Percentiles rank a stretch among this genome's conserved stretches.
Conservation (phyloP, 2,888 invertebrate genomes). For the Drosophila austrosaltans region DNA sequence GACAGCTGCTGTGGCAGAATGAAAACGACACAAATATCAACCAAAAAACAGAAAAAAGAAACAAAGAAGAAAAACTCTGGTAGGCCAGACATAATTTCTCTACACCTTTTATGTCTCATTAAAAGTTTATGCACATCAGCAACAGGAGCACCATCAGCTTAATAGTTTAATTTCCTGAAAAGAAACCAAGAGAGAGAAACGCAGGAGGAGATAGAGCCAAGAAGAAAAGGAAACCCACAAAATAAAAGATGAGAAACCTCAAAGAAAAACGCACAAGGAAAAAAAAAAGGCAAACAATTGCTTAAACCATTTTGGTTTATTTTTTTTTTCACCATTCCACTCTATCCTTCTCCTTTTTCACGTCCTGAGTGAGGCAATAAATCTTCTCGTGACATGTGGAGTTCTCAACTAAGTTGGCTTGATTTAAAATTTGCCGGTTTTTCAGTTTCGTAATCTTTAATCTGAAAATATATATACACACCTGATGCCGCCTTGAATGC, state of each 20-base stretch:
- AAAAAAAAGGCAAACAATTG: conserved; percentile 49
- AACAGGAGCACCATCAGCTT: conserved; percentile 33
- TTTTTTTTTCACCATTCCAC: neutral
- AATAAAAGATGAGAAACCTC: conserved; percentile 20
- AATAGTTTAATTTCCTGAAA: conserved; percentile 73
- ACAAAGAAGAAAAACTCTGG: neutral
- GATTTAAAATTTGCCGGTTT: conserved; percentile 16
- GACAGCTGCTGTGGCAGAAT: conserved; percentile 35
- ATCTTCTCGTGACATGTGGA: neutral
- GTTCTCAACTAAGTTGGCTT: conserved; percentile 13
- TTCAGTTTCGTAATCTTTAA: neutral
- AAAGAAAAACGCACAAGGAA: conserved; percentile 36
- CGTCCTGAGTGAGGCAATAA: neutral
- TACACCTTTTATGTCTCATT: conserved; percentile 62
- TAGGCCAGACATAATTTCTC: conserved; percentile 45
- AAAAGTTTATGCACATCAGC: conserved; percentile 60
- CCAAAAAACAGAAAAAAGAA: neutral
- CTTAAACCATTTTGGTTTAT: conserved; percentile 22
- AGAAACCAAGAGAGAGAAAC: conserved; percentile 10
- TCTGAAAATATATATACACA: conserved; percentile 1
- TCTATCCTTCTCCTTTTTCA: neutral
- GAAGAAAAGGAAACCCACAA: conserved; percentile 34
- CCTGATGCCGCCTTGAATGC: conserved; percentile 13
- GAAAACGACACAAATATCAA: neutral
- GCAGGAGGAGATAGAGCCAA: neutral